Conservation (phyloP, 1,140 invertebrate genomes). For the Melitaea cinxia region DNA sequence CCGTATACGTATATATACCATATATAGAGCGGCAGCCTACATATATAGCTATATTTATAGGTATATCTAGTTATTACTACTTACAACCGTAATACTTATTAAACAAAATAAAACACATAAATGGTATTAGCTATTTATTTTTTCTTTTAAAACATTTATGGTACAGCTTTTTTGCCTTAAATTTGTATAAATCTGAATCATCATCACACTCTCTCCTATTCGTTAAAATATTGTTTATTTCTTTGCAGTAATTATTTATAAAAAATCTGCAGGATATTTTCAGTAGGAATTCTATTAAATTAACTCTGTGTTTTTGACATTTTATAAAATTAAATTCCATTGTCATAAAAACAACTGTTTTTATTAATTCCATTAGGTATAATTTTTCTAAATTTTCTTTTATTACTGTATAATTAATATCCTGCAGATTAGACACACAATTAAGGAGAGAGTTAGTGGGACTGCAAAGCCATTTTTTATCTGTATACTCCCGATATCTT, state of each 20-base stretch:
- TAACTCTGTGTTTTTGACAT: background rate
- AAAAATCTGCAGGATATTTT: background rate
- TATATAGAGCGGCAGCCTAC: no score
- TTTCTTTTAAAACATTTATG: no score
- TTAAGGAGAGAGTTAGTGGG: no score
- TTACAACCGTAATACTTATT: no score
- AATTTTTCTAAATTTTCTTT: background rate
- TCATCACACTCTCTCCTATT: background rate
- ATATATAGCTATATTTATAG: no score
- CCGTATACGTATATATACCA: no score
- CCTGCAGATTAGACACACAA: no score
- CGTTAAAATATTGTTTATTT: background rate
- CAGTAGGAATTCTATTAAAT: background rate
- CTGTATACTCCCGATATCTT: background rate
- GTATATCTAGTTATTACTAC: no score
- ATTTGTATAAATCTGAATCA: background rate
- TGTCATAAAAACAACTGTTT: background rate
- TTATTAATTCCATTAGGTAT: background rate
- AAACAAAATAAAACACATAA: no score
- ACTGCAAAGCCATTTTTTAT: no score
- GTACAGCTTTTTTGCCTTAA: background rate
- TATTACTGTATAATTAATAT: background rate
- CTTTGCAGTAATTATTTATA: background rate
- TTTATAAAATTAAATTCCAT: background rate
- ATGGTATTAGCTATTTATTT: no score